Conservation (phyloP, 2,888 invertebrate species). For the Eurois occulta region DNA sequence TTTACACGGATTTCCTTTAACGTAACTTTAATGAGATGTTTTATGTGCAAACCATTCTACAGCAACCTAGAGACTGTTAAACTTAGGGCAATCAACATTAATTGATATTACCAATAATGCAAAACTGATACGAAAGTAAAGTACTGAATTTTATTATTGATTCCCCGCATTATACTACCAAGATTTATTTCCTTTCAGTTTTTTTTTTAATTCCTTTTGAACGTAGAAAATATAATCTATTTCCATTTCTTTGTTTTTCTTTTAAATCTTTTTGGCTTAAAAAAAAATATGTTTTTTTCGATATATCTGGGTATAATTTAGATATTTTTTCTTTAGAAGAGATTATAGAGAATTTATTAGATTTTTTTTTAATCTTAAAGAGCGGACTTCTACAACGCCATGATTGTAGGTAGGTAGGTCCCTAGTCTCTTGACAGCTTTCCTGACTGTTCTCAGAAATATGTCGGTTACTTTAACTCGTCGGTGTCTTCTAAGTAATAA, state of each 20-base stretch:
- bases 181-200: neutral
- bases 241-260: too few species aligned
- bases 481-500: constrained; percentile 57
- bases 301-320: neutral
- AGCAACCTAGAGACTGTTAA: constrained; percentile 6
- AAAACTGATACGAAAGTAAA: neutral
- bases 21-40: neutral
- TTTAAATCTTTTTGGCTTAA: neutral
- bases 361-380: neutral
- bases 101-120: neutral
- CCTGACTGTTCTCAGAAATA: constrained; percentile 41
- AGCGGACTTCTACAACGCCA: neutral
- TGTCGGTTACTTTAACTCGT: constrained; percentile 38
- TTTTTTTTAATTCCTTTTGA: neutral
- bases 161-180: neutral
- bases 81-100: constrained; percentile 2
- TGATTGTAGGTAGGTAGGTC: constrained; percentile 1
- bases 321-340: neutral
- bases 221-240: neutral
- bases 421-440: constrained; percentile 16
- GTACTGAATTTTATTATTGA: neutral
- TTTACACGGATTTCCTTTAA: constrained; percentile 23
- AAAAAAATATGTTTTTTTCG: neutral
- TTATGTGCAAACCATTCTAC: neutral
- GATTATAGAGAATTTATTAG: too few species aligned